Percentiles rank a stretch among this genome's conserved stretches.
phyloP scores from a whole-genome alignment of 2,113 vertebrate genomes.

The Halcyon senegalensis region DNA sequence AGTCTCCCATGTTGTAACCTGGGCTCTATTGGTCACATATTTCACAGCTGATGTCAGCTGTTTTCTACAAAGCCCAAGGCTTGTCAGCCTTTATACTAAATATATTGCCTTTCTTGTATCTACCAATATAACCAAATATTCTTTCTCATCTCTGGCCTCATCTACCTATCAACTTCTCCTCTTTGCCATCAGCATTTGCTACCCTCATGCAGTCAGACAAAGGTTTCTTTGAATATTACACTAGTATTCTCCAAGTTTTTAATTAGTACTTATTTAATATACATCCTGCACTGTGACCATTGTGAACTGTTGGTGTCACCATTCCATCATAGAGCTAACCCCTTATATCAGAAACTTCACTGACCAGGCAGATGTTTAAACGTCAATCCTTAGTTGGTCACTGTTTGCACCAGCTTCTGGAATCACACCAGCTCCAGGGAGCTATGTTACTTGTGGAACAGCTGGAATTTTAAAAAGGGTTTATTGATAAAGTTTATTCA shows the following conservation, averaged over 20 bases:
- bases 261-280: background rate
- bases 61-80: background rate
- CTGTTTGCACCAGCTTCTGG: background rate
- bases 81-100: background rate
- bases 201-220: background rate
- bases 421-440: background rate
- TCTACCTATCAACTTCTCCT: background rate
- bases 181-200: background rate
- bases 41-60: background rate
- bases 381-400: background rate
- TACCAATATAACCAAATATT: background rate
- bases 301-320: background rate
- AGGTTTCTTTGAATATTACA: background rate
- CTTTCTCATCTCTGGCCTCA: background rate
- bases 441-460: rapidly evolving
- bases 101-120: background rate
- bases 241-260: background rate
- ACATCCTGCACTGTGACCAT: background rate
- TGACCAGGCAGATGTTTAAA: background rate
- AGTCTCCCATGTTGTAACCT: background rate
- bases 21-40: background rate
- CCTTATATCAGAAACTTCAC: background rate
- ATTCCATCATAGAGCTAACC: background rate
- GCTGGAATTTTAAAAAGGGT: background rate
- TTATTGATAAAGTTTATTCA: background rate